Evolutionary conservation across 2,797 vertebrate species (phyloP), one percentile per base, ranked within the genome.

Genomic region (Siniperca obscura): DNA sequence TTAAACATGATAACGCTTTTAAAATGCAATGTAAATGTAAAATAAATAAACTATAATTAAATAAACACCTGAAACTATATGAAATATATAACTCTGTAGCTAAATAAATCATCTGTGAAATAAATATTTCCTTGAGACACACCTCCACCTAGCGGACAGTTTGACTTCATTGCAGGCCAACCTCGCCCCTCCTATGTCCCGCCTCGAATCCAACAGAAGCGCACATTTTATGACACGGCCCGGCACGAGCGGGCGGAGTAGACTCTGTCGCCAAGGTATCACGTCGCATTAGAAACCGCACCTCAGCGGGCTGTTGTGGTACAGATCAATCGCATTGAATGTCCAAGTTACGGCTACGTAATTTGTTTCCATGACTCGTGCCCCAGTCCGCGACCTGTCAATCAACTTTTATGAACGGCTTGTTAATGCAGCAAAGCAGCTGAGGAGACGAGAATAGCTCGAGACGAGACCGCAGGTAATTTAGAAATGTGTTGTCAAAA

Each of bases 391-490:
- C 50, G 40, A 74, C 3, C 86, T 91, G 96, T 93, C 95, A 95
- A 90, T 96, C 95, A 95, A 87, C 22, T 68, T 82, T 86, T 80
- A 94, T 91, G 92, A 93, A 84, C 84, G 90, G 87, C 76, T 90
- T 53, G 87, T 87, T 91, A 94, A 89, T 94, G 95, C 95, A 93
- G 92, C 85, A 90, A 76, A 93, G 90, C 93, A 85, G 91, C 90
- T 89, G 93, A 94, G 88, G 84, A 84, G 83, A 90, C 90, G 80
- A 88, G 90, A 92, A 89, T 89, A 92, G 81, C 87, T 60, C 61
- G 90, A 94, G 89, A 88, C 87, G 84, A 89, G 64, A 85, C 73
- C 71, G 76, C 91, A 94, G 95, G 96, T 96, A 95, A 91, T 78
- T 75, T 44, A 67, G 27, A 57, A 8, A 50, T 72, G 5, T 72